Evolutionary conservation across 2,113 vertebrate genomes (phyloP).

Genomic region (Pelecanus crispus): DNA sequence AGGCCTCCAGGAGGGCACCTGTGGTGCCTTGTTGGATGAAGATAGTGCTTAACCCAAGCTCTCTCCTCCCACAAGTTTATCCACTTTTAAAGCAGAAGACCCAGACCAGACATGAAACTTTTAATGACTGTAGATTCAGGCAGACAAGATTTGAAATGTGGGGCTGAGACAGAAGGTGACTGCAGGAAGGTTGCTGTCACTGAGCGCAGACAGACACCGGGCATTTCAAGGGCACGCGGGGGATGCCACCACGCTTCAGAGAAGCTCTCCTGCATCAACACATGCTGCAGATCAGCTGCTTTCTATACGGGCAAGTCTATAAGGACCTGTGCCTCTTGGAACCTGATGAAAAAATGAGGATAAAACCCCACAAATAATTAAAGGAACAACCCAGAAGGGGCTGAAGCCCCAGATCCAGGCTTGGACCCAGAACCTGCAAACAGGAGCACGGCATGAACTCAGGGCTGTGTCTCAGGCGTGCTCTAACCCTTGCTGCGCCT

Average conservation of each 20-base stretch:
- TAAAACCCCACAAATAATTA: not conserved
- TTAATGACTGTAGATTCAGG: not conserved
- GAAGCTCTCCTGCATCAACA: not conserved
- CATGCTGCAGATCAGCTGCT: not conserved
- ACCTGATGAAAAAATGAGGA: rapidly evolving
- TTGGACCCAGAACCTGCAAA: not conserved
- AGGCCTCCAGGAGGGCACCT: rapidly evolving
- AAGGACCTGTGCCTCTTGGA: not conserved
- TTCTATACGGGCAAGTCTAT: not conserved
- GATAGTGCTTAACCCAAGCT: not conserved
- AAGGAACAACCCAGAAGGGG: not conserved
- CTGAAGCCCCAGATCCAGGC: not conserved
- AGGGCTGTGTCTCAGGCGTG: not conserved
- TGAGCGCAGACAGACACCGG: not conserved
- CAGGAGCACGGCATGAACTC: not conserved
- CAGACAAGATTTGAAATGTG: not conserved
- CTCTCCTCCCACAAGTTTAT: not conserved
- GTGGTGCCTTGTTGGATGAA: not conserved
- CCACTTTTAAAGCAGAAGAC: not conserved
- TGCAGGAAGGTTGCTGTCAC: not conserved
- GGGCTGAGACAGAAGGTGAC: not conserved
- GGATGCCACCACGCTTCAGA: not conserved
- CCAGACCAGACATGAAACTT: not conserved
- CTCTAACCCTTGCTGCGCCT: rapidly evolving
- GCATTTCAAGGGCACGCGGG: not conserved